Conservation (phyloP, 2,888 invertebrate genomes). For the Keiferia lycopersicella region DNA sequence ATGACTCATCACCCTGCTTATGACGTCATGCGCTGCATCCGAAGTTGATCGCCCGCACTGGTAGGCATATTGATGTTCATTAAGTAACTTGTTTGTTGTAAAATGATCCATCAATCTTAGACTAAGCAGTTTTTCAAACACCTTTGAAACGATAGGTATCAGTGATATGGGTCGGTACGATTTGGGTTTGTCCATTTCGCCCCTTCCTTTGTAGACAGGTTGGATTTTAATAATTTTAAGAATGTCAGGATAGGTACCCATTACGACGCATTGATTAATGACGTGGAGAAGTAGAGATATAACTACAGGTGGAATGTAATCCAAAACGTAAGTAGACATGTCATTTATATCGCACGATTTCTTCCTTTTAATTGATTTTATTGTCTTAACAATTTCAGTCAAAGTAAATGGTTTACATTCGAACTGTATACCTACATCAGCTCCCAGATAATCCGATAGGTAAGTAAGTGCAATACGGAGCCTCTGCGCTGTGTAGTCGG, state of each 20-base stretch:
- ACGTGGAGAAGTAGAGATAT: too few relatives aligned
- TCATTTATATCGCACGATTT: neutral
- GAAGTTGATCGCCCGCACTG: constrained; percentile 21
- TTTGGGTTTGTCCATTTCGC: constrained; percentile 12
- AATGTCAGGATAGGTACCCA: neutral
- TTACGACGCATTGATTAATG: neutral
- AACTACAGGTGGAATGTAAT: neutral
- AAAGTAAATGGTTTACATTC: neutral
- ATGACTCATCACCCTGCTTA: constrained; percentile 10
- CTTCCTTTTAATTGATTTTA: neutral
- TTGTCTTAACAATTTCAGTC: neutral
- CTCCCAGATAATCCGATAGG: neutral
- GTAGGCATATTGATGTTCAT: constrained; percentile 26
- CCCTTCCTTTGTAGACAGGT: constrained; percentile 22
- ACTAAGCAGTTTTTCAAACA: constrained; percentile 17
- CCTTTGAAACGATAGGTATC: constrained; percentile 9
- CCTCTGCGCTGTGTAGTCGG: neutral
- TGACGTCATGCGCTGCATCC: constrained; percentile 24
- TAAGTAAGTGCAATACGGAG: neutral
- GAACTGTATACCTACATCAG: neutral
- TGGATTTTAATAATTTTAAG: neutral
- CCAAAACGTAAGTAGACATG: neutral
- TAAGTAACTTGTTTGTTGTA: constrained; percentile 8
- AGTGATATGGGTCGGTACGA: constrained; percentile 24
- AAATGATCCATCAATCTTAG: constrained; percentile 12